phyloP scores from a whole-genome alignment of 2,888 invertebrate genomes.

The Melangyna quadrimaculata region DNA sequence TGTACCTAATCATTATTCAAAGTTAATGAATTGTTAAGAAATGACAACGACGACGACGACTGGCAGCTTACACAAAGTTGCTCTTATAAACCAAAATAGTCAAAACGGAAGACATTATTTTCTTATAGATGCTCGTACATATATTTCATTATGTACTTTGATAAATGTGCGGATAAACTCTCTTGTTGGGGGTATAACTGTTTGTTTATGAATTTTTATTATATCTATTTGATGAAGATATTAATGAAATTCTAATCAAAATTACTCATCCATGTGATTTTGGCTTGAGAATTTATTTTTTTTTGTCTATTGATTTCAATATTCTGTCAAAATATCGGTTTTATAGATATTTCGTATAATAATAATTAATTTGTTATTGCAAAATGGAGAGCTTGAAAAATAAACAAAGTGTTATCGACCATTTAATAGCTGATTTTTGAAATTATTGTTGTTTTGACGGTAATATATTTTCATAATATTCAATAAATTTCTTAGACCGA shows the following conservation, averaged over 20 bases:
- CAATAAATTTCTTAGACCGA: too few relatives aligned
- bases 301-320: background rate
- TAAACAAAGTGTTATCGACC: too few relatives aligned
- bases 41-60: background rate
- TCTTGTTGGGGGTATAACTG: constrained; percentile 13
- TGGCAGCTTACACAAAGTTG: constrained; percentile 51
- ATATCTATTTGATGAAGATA: background rate
- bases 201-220: background rate
- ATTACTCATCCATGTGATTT: constrained; percentile 13
- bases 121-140: too few relatives aligned
- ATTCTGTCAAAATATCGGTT: background rate
- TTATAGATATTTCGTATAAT: background rate
- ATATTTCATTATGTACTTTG: background rate
- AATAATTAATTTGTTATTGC: too few relatives aligned
- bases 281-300: background rate
- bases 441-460: too few relatives aligned
- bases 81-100: background rate
- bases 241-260: constrained; percentile 21
- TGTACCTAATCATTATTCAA: constrained; percentile 27
- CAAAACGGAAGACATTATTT: constrained; percentile 3
- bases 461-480: too few relatives aligned
- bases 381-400: too few relatives aligned
- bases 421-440: too few relatives aligned
- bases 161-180: background rate
- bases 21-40: constrained; percentile 61